Evolutionary conservation across 2,113 vertebrate species (phyloP).

Genomic region (mouse (Mus musculus)): GRCm39 chr12:74640501-74641000

Average conservation of each 20-base stretch:
- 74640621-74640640: background rate
- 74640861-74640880: background rate
- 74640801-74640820: background rate
- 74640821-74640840: background rate
- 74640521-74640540: no score
- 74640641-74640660: background rate
- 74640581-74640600: background rate
- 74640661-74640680: background rate
- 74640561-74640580: background rate
- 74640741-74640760: background rate
- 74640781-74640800: background rate
- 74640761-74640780: background rate
- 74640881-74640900: background rate
- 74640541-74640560: background rate
- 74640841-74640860: no score
- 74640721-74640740: background rate
- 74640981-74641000: background rate
- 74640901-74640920: background rate
- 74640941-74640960: background rate
- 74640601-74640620: no score
- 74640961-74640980: background rate
- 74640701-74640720: background rate
- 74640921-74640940: background rate
- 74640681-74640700: background rate
- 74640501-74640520: background rate